Percentiles rank a stretch among this genome's conserved stretches.
Conservation (phyloP, 1,140 invertebrate species). For the Drosophila nebulosa region DNA sequence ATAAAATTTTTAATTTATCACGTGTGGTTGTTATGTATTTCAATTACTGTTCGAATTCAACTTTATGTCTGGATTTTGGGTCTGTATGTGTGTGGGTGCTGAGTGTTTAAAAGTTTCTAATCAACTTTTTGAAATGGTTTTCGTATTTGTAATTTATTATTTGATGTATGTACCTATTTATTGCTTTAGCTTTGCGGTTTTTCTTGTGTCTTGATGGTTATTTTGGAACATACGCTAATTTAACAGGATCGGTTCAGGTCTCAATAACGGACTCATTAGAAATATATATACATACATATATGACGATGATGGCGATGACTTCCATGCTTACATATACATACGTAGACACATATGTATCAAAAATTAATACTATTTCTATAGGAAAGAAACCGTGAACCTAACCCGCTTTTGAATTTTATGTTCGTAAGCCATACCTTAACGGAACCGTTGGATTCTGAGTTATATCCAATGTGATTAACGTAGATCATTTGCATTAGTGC, state of each 20-base stretch:
- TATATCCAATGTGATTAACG: background rate
- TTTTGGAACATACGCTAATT: background rate
- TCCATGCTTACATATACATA: constrained; percentile 22
- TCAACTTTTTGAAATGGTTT: background rate
- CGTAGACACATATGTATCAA: constrained; percentile 12
- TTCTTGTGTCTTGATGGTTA: background rate
- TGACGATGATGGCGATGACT: background rate
- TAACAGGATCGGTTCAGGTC: background rate
- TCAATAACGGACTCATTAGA: constrained; percentile 2
- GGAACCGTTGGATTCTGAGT: background rate
- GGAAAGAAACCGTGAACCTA: background rate
- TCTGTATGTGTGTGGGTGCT: background rate
- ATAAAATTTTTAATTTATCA: constrained; percentile 11
- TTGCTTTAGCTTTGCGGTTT: background rate
- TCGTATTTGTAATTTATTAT: background rate
- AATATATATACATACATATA: background rate
- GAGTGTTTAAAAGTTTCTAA: background rate
- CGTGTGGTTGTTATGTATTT: background rate
- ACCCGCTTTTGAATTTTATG: constrained; percentile 4
- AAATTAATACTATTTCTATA: background rate
- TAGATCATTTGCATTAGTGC: constrained; percentile 21
- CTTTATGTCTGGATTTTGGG: background rate
- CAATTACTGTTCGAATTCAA: background rate
- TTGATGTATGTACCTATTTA: constrained; percentile 3
- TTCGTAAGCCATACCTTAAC: background rate